Percentiles rank a stretch among this genome's conserved stretches.
phyloP scores from a whole-genome alignment of 1,140 invertebrate species.

The Drosophila pseudoobscura region DNA sequence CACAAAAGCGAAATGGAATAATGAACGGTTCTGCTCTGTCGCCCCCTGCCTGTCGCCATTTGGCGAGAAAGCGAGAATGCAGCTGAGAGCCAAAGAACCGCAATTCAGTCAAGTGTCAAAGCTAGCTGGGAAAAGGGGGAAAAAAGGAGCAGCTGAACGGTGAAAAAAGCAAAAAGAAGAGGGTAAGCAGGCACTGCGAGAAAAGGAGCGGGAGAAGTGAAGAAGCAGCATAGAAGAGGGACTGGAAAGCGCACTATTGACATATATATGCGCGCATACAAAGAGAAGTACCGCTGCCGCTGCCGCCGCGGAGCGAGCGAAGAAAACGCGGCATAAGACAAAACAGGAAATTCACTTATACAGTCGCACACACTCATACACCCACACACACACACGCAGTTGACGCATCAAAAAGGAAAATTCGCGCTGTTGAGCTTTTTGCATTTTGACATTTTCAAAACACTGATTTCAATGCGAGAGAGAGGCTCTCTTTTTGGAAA shows the following conservation, averaged over 20 bases:
- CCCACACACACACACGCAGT: conserved; percentile 14
- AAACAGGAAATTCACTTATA: conserved; percentile 78
- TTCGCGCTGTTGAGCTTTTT: conserved; percentile 78
- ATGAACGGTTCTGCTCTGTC: conserved; percentile 45
- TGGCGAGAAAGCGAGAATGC: conserved; percentile 41
- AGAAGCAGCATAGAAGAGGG: conserved; percentile 14
- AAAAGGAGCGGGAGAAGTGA: not conserved
- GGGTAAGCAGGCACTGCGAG: conserved; percentile 4
- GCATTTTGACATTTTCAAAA: conserved; percentile 79
- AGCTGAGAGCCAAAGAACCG: conserved; percentile 42
- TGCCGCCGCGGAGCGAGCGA: conserved; percentile 28
- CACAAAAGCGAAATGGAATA: conserved; percentile 37
- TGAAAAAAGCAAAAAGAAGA: conserved; percentile 33
- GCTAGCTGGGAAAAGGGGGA: conserved; percentile 20
- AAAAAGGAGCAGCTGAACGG: conserved; percentile 64
- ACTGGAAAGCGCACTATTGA: conserved; percentile 83
- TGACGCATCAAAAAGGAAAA: conserved; percentile 50
- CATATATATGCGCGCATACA: conserved; percentile 79
- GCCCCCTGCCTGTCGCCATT: conserved; percentile 37
- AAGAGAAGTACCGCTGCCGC: conserved; percentile 47
- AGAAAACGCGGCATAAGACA: conserved; percentile 77
- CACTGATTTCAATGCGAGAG: conserved; percentile 64
- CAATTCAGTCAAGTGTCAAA: conserved; percentile 78
- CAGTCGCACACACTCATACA: conserved; percentile 20
- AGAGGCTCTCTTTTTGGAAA: conserved; percentile 21